These are phyloP conservation scores for Cossypha polioptera DNA, from an alignment of 2,797 vertebrate species.

Conservation along the genomic window DNA sequence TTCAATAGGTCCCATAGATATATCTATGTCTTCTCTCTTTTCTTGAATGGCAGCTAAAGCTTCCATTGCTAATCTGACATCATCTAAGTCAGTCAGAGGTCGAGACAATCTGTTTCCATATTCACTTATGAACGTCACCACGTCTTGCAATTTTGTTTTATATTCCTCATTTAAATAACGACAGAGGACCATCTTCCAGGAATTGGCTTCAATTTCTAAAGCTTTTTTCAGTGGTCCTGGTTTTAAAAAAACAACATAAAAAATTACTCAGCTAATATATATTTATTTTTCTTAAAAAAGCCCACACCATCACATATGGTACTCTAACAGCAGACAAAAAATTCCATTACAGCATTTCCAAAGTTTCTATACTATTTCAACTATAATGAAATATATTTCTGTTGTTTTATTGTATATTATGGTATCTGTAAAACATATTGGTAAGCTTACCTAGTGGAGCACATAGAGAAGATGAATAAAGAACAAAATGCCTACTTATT, in stretches of 20 bases:
- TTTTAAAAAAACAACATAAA: neutral
- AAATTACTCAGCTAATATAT: neutral
- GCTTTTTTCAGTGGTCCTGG: slow-evolving; percentile 77
- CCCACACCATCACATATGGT: neutral
- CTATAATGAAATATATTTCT: neutral
- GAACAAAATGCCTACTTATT: neutral
- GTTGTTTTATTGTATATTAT: neutral
- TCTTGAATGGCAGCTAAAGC: slow-evolving; percentile 77
- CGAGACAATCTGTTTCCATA: slow-evolving; percentile 75
- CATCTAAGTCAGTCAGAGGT: slow-evolving; percentile 81
- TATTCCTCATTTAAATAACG: slow-evolving; percentile 80
- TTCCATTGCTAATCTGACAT: slow-evolving; percentile 80
- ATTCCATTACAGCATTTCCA: neutral
- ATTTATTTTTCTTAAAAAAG: neutral
- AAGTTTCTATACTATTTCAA: neutral
- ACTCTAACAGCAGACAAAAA: neutral
- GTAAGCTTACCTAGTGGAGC: neutral
- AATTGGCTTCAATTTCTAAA: slow-evolving; percentile 77
- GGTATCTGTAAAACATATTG: neutral
- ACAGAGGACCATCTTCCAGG: slow-evolving; percentile 83
- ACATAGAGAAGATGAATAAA: neutral
- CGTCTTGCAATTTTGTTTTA: slow-evolving; percentile 80
- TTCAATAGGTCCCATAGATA: slow-evolving; percentile 81
- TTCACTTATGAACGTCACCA: slow-evolving; percentile 68
- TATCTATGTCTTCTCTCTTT: slow-evolving; percentile 79